Percentiles rank a stretch among this genome's conserved stretches.
Evolutionary conservation across 2,113 vertebrate genomes (phyloP).

Genomic region (Cairina moschata): DNA sequence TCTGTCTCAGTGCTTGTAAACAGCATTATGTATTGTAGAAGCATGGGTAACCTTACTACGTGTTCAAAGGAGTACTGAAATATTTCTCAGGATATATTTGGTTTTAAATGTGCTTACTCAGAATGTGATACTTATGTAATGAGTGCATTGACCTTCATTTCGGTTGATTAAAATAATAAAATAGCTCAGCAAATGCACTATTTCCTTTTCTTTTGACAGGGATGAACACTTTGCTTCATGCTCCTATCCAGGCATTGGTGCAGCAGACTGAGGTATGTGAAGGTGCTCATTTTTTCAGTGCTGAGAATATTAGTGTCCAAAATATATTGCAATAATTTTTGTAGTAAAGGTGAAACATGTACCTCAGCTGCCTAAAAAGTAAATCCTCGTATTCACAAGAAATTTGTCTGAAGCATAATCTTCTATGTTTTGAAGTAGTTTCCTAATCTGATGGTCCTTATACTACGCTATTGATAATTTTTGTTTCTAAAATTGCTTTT

Average conservation of each 20-base stretch:
- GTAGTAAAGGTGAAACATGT: background rate
- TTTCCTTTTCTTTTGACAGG: constrained; percentile 66
- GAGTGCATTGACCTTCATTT: background rate
- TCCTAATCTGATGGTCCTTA: background rate
- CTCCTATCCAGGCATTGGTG: constrained; percentile 75
- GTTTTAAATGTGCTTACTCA: background rate
- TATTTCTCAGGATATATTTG: background rate
- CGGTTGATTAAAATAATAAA: background rate
- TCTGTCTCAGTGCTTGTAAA: background rate
- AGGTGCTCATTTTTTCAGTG: background rate
- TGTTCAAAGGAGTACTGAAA: background rate
- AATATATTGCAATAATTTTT: background rate
- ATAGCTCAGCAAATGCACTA: background rate
- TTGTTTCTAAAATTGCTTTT: background rate
- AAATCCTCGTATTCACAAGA: background rate
- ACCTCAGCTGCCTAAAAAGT: background rate
- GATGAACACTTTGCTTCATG: constrained; percentile 82
- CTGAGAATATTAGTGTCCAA: background rate
- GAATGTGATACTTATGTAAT: background rate
- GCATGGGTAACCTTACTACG: accelerated
- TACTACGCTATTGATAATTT: background rate
- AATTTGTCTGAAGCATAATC: background rate
- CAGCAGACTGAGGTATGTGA: constrained; percentile 76
- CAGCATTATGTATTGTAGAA: background rate
- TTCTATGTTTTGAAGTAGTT: background rate